Base-by-base conservation (phyloP, 1,140 invertebrate species). In the Paramacrobiotus metropolitanus region DNA sequence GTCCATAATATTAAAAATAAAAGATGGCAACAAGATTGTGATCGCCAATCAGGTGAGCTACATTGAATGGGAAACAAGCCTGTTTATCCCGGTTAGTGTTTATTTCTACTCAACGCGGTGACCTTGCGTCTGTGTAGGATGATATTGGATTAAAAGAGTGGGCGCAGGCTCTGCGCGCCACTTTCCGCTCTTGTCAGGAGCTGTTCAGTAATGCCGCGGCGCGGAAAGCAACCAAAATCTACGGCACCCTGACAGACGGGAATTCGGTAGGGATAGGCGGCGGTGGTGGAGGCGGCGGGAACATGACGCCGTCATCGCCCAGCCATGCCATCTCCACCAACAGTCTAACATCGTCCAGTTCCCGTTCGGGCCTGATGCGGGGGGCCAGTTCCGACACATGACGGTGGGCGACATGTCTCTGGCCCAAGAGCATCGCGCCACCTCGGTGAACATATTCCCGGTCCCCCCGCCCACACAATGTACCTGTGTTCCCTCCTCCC, bases 221-320 rank as follows among this genome's bases (percentile, higher is more conserved):
- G n/a, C 82, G 83, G 68, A 95, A 95, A 74, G 90, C 89, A 40
- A 88, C 87, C 55, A 92, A 91, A 76, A 94, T 95, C 65, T 94
- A 94, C 76, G 90, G 90, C 45, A 89, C 89, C 1, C 71, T 55
- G 9, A 15, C 15, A 55, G 48, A 55, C 24, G 48, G 48, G 4
- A 9, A 9, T 24, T 55, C 48, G 15, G 24, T 15, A 9, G 48
- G 48, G 15, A 24, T 15, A 4, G 15, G 15, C 15, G 9, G 4
- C 48, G 15, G 15, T 28, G 48, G 48, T 20, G 24, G 15, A 4
- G 15, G 4, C 48, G 24, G 15, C 48, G 15, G 15, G 15, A 9
- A 15, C 4, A 15, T 24, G 15, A 20, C 48, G 15, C 48, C 48
- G 15, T n/a, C n/a, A n/a, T n/a, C n/a, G n/a, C n/a, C n/a, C n/a